phyloP scores from a whole-genome alignment of 2,797 vertebrate genomes.

The Pseudotriccus pelzelni region DNA sequence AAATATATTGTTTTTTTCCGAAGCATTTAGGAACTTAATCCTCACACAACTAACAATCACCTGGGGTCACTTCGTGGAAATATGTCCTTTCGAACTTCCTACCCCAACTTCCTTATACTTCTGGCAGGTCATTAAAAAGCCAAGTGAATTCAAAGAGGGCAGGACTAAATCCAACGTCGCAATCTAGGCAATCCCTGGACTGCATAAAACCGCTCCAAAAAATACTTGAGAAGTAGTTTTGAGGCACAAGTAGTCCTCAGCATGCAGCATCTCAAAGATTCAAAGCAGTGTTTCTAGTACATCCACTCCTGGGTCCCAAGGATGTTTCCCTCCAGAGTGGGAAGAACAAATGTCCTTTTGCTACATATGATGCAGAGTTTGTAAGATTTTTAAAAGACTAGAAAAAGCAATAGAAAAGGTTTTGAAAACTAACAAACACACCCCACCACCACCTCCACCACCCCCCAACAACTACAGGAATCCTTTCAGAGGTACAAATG shows the following conservation, averaged over 20 bases:
- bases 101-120: not conserved
- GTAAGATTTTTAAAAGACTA: not conserved
- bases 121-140: not conserved
- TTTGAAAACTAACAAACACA: not conserved
- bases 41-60: not conserved
- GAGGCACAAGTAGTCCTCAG: not conserved
- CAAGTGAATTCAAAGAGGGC: not conserved
- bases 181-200: not conserved
- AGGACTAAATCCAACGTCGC: not conserved
- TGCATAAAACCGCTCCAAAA: not conserved
- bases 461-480: not conserved
- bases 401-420: not conserved
- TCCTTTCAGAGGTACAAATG: not conserved
- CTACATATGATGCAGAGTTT: not conserved
- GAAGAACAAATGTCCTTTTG: not conserved
- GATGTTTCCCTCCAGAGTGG: not conserved
- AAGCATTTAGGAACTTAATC: not conserved
- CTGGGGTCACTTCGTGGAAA: rapidly evolving
- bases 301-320: not conserved
- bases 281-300: not conserved
- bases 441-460: too few species aligned
- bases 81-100: not conserved
- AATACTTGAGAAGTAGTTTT: not conserved
- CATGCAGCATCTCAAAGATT: not conserved
- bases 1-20: not conserved